Evolutionary conservation across 1,140 invertebrate species (phyloP), one percentile per base, ranked within the genome.

Genomic region (Drosophila triauraria): DNA sequence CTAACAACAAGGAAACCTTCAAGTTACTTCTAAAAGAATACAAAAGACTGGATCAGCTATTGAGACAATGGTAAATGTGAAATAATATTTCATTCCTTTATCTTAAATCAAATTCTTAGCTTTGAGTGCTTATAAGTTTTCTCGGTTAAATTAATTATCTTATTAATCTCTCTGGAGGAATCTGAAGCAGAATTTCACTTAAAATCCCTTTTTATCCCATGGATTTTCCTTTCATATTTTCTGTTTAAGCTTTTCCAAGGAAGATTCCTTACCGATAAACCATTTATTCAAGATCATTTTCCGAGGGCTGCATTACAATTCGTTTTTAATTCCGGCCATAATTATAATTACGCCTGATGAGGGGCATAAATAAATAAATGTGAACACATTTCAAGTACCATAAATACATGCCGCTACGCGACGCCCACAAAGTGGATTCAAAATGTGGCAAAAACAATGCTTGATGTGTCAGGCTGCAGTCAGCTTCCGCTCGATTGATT

Each of bases 401-500:
- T 86, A 82, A 87, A 87, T 86, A 72, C 51, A 61, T 59, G 40
- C 61, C 53, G 2, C 43, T 54, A 38, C 54, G 17, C 61, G 32
- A 53, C 38, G 50, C 68, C 69, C 44, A 71, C 69, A 46, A 46
- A 47, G 38, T 69, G 67, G 25, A n/a, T 44, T 20, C 44, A n/a
- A 43, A 32, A 50, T 50, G 65, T 44, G 62, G 40, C 48, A 53
- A 71, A 53, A 71, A 71, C 71, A 76, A 65, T 75, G 44, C 44
- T 58, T 32, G 50, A 62, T 60, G 61, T 60, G 67, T 58, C 58
- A 30, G 62, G 30, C 57, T 32, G 78, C 61, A 61, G 47, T 65
- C 74, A 68, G 75, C 84, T 87, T 88, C 84, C 84, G 84, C 81
- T 80, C 67, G 79, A 90, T 90, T 90, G 85, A 85, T 90, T 85